A percentile compares a stretch with the other conserved stretches of the same genome.
Evolutionary conservation across 2,113 vertebrate genomes (phyloP).

Genomic region (Hyaena hyaena): DNA sequence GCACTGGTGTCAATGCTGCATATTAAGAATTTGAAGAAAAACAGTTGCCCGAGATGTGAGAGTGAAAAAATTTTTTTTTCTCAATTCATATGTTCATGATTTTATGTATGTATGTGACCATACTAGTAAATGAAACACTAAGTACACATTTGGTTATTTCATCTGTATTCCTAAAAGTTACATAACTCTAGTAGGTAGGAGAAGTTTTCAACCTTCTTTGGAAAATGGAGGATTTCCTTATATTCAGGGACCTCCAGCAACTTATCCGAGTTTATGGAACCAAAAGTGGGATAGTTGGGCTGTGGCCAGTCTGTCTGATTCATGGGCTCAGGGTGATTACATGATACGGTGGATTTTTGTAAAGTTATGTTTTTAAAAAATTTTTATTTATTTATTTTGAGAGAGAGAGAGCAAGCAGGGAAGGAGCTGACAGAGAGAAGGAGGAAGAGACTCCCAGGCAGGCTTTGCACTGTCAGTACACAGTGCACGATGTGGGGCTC

Average conservation of each 20-base stretch:
- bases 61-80: neutral
- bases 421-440: too few relatives aligned
- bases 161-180: neutral
- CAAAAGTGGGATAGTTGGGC: neutral
- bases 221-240: constrained; percentile 1
- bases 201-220: neutral
- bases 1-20: neutral
- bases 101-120: neutral
- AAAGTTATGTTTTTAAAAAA: too few relatives aligned
- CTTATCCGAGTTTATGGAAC: neutral
- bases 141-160: neutral
- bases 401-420: too few relatives aligned
- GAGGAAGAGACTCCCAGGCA: too few relatives aligned
- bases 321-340: neutral
- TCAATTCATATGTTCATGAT: neutral
- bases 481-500: too few relatives aligned
- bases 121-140: neutral
- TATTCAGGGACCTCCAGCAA: neutral
- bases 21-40: neutral
- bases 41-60: neutral
- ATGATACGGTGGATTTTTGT: neutral
- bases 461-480: too few relatives aligned
- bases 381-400: too few relatives aligned
- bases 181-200: neutral
- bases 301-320: neutral